Percentiles rank a stretch among this genome's conserved stretches.
phyloP scores from a whole-genome alignment of 2,797 vertebrate species.

The Hippoglossus hippoglossus region DNA sequence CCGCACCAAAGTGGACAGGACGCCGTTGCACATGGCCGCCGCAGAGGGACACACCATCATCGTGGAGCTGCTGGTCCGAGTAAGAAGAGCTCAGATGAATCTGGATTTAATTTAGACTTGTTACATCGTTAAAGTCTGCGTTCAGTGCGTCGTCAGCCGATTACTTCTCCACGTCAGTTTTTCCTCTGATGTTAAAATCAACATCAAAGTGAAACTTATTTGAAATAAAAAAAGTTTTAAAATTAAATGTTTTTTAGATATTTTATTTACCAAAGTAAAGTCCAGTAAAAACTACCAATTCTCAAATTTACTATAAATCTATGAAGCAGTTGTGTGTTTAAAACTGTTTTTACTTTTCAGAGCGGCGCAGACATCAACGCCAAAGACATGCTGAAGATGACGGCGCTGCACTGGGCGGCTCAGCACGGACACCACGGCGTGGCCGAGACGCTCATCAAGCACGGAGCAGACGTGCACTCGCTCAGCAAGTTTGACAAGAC shows the following conservation, averaged over 20 bases:
- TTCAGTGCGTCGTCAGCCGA: too few relatives aligned
- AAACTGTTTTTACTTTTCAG: constrained; percentile 65
- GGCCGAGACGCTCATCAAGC: constrained; percentile 87
- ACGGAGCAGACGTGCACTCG: constrained; percentile 89
- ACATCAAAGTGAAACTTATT: too few relatives aligned
- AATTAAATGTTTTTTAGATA: too few relatives aligned
- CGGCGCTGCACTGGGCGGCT: constrained; percentile 92
- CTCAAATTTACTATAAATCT: too few relatives aligned
- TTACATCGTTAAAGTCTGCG: too few relatives aligned
- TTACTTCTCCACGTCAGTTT: too few relatives aligned
- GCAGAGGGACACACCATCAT: constrained; percentile 89
- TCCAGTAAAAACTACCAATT: too few relatives aligned
- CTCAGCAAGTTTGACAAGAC: constrained; percentile 95
- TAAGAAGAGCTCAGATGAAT: constrained; percentile 48
- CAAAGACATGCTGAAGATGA: constrained; percentile 97
- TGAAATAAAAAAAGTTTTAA: too few relatives aligned
- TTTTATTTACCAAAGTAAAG: too few relatives aligned
- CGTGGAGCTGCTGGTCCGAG: constrained; percentile 92
- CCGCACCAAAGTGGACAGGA: constrained; percentile 94
- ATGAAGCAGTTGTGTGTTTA: too few relatives aligned
- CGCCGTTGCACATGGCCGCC: constrained; percentile 94
- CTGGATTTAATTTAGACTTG: too few relatives aligned
- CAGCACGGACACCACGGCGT: constrained; percentile 88
- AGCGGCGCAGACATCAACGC: constrained; percentile 94
- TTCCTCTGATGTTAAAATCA: too few relatives aligned